These are phyloP conservation scores for Noctua pronuba DNA, from an alignment of 2,888 invertebrate species.

Conservation along the genomic window DNA sequence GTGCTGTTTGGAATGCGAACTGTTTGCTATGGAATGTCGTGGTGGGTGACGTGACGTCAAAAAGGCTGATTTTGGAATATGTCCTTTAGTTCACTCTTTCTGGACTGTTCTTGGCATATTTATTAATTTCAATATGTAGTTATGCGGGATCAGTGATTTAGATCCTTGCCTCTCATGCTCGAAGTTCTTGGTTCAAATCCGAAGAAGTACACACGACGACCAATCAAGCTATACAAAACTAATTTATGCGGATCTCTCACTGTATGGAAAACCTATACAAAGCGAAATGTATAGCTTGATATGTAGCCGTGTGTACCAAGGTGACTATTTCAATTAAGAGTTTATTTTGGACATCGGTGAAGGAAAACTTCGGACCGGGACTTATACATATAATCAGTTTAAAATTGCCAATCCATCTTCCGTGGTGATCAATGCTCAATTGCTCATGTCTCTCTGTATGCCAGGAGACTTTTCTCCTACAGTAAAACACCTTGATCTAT, in stretches of 20 bases:
- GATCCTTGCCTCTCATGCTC: not conserved
- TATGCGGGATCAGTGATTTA: not conserved
- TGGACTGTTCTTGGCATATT: not conserved
- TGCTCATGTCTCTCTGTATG: not conserved
- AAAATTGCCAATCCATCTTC: not conserved
- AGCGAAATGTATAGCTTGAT: too few relatives aligned
- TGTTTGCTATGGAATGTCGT: not conserved
- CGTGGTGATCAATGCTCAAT: not conserved
- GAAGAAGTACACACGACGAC: not conserved
- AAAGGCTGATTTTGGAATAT: not conserved
- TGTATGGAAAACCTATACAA: too few relatives aligned
- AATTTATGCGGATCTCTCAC: too few relatives aligned
- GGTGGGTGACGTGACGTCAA: constrained; percentile 1
- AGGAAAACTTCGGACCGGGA: not conserved
- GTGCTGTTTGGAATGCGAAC: constrained; percentile 39
- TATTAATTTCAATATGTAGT: not conserved
- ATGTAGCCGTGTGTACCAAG: not conserved
- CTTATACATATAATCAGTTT: not conserved
- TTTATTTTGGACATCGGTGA: not conserved
- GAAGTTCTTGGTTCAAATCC: not conserved
- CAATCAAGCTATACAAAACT: too few relatives aligned
- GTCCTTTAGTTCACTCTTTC: not conserved
- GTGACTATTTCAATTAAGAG: not conserved
- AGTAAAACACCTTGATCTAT: not conserved
- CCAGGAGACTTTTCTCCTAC: not conserved